Conservation (phyloP, 1,140 invertebrate species). For the Cydia amplana region DNA sequence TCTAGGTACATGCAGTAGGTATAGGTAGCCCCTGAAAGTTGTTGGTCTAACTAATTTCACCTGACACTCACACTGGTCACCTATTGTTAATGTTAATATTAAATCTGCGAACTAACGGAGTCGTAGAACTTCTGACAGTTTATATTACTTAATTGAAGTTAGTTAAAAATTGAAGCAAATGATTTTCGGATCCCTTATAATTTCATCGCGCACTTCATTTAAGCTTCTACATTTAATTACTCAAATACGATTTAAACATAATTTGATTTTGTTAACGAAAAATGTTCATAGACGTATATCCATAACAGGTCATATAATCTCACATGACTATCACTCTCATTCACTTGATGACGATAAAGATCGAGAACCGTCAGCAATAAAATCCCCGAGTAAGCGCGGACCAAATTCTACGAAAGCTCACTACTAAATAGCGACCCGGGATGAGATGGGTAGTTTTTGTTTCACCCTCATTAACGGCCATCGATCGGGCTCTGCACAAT, state of each 20-base stretch:
- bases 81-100: neutral
- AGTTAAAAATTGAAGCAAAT: too few species aligned
- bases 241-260: too few species aligned
- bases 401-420: neutral
- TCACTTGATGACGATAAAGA: neutral
- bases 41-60: neutral
- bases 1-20: neutral
- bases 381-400: neutral
- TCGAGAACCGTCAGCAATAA: neutral
- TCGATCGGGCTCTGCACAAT: conserved; percentile 5
- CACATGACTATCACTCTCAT: neutral
- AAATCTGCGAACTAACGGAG: neutral
- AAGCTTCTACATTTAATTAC: too few species aligned
- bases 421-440: neutral
- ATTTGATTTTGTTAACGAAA: too few species aligned
- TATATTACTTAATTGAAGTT: too few species aligned
- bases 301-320: neutral
- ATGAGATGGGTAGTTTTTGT: conserved; percentile 14
- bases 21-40: neutral
- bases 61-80: neutral
- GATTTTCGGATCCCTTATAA: too few species aligned
- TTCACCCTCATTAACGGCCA: conserved; percentile 18
- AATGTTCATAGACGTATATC: too few species aligned
- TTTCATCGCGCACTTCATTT: too few species aligned
- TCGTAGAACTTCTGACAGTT: neutral